These are phyloP conservation scores for Pomatostomus ruficeps DNA, from an alignment of 2,113 vertebrate species.

Conservation along the genomic window DNA sequence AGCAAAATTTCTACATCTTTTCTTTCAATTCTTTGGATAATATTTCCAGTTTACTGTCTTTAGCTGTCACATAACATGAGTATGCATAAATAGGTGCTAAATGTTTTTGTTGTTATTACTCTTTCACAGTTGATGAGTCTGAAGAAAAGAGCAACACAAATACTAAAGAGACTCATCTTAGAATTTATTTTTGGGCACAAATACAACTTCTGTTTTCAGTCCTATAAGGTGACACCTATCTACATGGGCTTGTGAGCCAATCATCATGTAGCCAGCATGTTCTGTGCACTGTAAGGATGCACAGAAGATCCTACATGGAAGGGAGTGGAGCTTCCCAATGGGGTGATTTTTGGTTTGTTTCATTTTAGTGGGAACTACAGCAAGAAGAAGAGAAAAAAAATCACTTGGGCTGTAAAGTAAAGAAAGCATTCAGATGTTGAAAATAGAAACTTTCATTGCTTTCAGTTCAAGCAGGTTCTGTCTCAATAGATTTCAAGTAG, in stretches of 20 bases:
- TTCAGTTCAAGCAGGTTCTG: neutral
- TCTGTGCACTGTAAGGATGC: neutral
- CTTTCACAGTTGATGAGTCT: neutral
- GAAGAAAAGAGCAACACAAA: neutral
- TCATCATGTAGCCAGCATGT: fast-evolving
- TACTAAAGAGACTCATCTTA: neutral
- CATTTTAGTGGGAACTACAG: neutral
- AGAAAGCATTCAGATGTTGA: neutral
- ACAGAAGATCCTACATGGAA: no score
- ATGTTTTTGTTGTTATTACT: neutral
- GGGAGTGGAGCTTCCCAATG: neutral
- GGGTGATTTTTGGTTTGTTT: neutral
- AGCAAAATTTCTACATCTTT: neutral
- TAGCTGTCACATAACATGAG: neutral
- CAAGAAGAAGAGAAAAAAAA: neutral
- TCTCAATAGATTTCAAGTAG: neutral
- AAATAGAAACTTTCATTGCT: neutral
- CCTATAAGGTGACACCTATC: neutral
- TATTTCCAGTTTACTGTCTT: neutral
- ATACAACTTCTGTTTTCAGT: neutral
- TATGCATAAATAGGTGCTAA: neutral
- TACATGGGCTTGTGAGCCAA: neutral
- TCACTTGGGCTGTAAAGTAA: neutral
- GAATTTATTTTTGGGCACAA: neutral
- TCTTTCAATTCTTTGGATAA: neutral